Percentiles rank a stretch among this genome's conserved stretches.
Evolutionary conservation across 2,113 vertebrate genomes (phyloP).

Genomic region (Morphnarchus princeps): DNA sequence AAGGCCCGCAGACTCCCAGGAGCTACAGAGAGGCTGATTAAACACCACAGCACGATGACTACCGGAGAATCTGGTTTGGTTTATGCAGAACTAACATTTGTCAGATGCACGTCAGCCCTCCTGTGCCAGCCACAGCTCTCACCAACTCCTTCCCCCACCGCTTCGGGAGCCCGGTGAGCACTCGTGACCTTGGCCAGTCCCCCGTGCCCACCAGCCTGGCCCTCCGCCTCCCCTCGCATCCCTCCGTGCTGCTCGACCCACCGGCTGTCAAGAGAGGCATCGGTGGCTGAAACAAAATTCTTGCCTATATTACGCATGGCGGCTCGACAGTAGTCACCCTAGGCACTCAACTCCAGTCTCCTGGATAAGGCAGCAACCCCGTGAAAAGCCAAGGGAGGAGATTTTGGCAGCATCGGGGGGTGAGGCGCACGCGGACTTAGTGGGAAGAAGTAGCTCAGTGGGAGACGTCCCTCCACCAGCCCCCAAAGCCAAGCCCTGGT

Average conservation of each 20-base stretch:
- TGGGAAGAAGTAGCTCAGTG: neutral
- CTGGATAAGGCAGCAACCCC: neutral
- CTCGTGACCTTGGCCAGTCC: fast-evolving
- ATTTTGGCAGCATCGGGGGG: neutral
- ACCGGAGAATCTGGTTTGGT: neutral
- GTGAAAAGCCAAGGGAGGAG: neutral
- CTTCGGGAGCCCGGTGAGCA: neutral
- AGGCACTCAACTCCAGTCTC: neutral
- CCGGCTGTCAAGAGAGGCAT: neutral
- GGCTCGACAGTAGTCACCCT: neutral
- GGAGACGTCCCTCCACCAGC: neutral
- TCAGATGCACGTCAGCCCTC: neutral
- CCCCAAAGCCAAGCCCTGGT: neutral
- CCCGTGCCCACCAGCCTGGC: fast-evolving
- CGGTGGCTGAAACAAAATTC: neutral
- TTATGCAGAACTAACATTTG: neutral
- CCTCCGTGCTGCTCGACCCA: neutral
- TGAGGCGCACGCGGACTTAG: neutral
- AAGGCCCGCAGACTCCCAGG: neutral
- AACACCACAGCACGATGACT: neutral
- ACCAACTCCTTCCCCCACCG: neutral
- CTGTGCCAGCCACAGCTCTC: neutral
- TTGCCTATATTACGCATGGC: neutral
- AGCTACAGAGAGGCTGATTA: neutral
- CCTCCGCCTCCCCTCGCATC: neutral